Evolutionary conservation across 53 echinoderm and acorn worm genomes (phyloP).

Genomic region (Temnopleurus reevesii): DNA sequence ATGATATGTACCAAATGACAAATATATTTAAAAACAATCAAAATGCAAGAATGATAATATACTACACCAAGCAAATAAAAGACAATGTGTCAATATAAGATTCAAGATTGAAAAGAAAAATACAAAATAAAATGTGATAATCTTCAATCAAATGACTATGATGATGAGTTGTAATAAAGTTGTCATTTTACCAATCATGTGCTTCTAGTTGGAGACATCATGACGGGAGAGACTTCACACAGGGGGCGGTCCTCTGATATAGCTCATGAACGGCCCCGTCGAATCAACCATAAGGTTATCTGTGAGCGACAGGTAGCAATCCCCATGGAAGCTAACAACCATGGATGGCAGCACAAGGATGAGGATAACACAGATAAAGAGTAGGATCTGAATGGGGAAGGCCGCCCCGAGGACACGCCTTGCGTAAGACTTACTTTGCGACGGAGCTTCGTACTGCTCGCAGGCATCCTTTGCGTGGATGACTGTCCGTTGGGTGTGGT

Average conservation of each 20-base stretch:
- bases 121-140: neutral
- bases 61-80: neutral
- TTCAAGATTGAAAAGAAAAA: neutral
- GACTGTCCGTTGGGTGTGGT: neutral
- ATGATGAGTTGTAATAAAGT: neutral
- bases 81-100: neutral
- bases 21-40: neutral
- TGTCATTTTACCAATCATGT: neutral
- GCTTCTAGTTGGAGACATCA: neutral
- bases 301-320: slow-evolving; percentile 80
- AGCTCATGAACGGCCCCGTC: slow-evolving; percentile 73
- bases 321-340: slow-evolving; percentile 68
- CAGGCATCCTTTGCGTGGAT: neutral
- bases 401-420: slow-evolving; percentile 69
- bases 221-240: slow-evolving; percentile 41
- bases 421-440: slow-evolving; percentile 52
- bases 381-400: slow-evolving; percentile 78
- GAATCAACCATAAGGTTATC: slow-evolving; percentile 79
- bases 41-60: neutral
- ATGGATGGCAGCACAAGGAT: slow-evolving; percentile 82
- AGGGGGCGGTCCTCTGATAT: slow-evolving; percentile 88
- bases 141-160: neutral
- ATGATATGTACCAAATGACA: neutral
- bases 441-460: slow-evolving; percentile 16
- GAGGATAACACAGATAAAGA: slow-evolving; percentile 75